phyloP scores from a whole-genome alignment of 1,140 invertebrate species.

The Drosophila mojavensis region DNA sequence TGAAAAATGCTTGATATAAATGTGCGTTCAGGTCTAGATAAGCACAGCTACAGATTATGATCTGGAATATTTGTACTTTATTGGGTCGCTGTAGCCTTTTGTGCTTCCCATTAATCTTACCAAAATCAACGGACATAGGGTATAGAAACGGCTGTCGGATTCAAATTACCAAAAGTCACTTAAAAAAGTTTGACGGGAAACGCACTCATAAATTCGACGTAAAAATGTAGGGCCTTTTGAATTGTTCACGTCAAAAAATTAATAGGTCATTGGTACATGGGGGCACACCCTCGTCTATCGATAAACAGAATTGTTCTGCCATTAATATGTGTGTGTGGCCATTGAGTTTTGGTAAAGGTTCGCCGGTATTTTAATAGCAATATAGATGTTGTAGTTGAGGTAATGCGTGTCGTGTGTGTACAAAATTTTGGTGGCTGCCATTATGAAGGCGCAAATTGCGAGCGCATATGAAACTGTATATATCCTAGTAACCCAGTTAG shows the following conservation, averaged over 20 bases:
- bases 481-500: constrained; percentile 78
- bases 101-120: too few species aligned
- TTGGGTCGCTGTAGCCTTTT: too few species aligned
- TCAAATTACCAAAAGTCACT: constrained; percentile 2
- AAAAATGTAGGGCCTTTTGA: constrained; percentile 25
- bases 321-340: constrained; percentile 38
- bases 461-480: constrained; percentile 76
- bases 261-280: constrained; percentile 66
- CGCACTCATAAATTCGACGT: constrained; percentile 24
- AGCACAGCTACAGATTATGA: too few species aligned
- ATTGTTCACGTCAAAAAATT: constrained; percentile 61
- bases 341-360: constrained; percentile 52
- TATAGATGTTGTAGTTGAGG: constrained; percentile 17
- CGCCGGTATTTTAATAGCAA: constrained; percentile 37
- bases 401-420: constrained; percentile 69
- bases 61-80: too few species aligned
- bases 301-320: constrained; percentile 43
- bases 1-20: too few species aligned
- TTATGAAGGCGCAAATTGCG: constrained; percentile 72
- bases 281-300: constrained; percentile 16
- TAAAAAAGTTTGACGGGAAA: constrained; percentile 15
- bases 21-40: too few species aligned
- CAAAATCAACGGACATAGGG: background rate
- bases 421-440: constrained; percentile 57
- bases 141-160: constrained; percentile 4